Evolutionary conservation across 2,113 vertebrate genomes (phyloP), one percentile per base, ranked within the genome.

Genomic region (Silurus asotus): DNA sequence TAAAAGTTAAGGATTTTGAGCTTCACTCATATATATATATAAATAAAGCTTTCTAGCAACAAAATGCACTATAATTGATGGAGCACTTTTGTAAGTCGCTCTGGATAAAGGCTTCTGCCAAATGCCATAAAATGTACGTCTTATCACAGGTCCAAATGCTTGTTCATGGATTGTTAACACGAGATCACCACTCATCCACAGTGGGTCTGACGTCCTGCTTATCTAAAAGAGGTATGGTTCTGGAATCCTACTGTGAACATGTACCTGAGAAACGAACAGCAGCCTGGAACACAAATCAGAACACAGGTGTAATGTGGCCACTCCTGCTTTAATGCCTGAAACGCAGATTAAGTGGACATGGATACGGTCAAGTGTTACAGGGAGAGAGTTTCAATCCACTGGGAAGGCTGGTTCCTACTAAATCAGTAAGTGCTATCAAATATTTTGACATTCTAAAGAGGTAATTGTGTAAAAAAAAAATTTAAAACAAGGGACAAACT

Each of bases 261-360:
- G 28, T 49, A 17, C 15, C 69, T 19, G 1, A 72, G 8, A 72
- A 74, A 11, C 23, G 9, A 6, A 45, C 15, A 70, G 28, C 45
- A 4, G 25, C 13, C 6, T 4, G 10, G 67, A 67, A 0, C 76
- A 56, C 11, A 59, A 51, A 17, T 7, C 7, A 51, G 20, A 14
- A 51, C 45, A 53, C 13, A 28, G 14, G 65, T 82, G 51, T 55
- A 64, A 45, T 48, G 58, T 51, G 75, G 62, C 53, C 75, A 78
- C 61, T 67, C 48, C 64, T 76, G 48, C 17, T 82, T 82, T 86
- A 86, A 86, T 86, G 85, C 79, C 85, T 86, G 61, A 75, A 81
- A 75, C 70, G 49, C 17, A 65, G 59, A 86, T 45, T 56, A 48
- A 82, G 48, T 56, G n/a, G n/a, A 23, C 77, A 49, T 25, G 48